These are phyloP conservation scores for Vanessa atalanta DNA, from an alignment of 1,140 invertebrate species.

Conservation along the genomic window DNA sequence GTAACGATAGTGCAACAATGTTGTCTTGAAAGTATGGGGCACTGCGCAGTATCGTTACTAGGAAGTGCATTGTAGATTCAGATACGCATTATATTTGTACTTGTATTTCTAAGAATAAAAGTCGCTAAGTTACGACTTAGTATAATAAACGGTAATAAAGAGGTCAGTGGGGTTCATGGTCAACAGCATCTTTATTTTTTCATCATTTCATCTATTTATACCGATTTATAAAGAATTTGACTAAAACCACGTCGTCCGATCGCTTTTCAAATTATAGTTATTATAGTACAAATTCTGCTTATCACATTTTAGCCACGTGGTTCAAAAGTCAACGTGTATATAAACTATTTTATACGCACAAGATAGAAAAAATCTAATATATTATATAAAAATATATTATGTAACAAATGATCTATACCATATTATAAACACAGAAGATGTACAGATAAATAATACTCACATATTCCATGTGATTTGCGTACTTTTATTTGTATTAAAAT, in stretches of 20 bases:
- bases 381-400: no score
- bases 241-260: slow-evolving; percentile 46
- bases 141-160: slow-evolving; percentile 50
- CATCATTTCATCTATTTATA: no score
- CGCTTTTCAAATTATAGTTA: not conserved
- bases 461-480: no score
- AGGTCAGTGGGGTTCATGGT: slow-evolving; percentile 61
- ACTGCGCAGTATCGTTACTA: slow-evolving; percentile 21
- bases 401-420: no score
- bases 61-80: slow-evolving; percentile 28
- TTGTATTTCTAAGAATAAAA: slow-evolving; percentile 36
- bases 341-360: no score
- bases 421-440: no score
- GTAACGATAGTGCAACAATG: not conserved
- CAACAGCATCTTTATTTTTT: slow-evolving; percentile 53
- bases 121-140: slow-evolving; percentile 25
- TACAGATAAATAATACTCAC: no score
- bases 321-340: not conserved
- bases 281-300: slow-evolving; percentile 44
- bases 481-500: no score
- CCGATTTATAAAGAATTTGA: slow-evolving; percentile 51
- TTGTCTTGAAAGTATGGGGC: slow-evolving; percentile 1
- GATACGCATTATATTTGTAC: not conserved
- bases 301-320: slow-evolving; percentile 28
- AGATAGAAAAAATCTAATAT: no score